Conservation (phyloP, 2,113 vertebrate genomes). For the Eublepharis macularius region DNA sequence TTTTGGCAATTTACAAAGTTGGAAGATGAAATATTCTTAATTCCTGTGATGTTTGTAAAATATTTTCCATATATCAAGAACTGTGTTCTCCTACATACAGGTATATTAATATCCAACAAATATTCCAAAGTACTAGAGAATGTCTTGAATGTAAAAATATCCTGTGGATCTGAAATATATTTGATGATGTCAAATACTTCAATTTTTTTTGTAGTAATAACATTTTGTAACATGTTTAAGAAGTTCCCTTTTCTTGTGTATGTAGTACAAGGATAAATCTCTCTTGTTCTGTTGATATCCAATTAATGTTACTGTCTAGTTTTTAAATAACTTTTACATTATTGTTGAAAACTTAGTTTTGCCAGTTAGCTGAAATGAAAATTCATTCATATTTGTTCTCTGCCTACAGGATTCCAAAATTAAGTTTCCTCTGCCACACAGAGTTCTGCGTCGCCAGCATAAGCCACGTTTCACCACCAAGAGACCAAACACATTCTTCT, state of each 20-base stretch:
- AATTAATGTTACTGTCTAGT: neutral
- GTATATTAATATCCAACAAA: neutral
- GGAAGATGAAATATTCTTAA: neutral
- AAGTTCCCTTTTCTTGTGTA: neutral
- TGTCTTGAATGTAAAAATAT: too few species aligned
- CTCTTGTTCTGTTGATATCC: neutral
- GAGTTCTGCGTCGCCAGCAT: slow-evolving; percentile 95
- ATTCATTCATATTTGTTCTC: neutral
- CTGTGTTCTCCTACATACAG: neutral
- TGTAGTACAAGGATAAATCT: neutral
- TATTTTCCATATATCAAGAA: neutral
- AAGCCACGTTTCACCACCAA: slow-evolving; percentile 99
- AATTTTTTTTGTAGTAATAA: neutral
- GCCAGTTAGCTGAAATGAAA: neutral
- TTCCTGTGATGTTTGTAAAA: neutral
- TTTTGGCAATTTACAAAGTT: rapidly evolving
- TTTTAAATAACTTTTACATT: neutral
- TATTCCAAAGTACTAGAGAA: neutral
- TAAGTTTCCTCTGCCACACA: slow-evolving; percentile 97
- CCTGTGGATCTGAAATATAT: neutral
- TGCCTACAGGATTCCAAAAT: slow-evolving; percentile 92
- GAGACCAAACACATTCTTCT: slow-evolving; percentile 98
- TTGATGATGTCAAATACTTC: neutral
- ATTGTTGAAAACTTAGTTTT: neutral
- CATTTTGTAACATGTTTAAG: neutral